phyloP scores from a whole-genome alignment of 92 coral and sea anemone species.

The Heliopora coerulea region DNA sequence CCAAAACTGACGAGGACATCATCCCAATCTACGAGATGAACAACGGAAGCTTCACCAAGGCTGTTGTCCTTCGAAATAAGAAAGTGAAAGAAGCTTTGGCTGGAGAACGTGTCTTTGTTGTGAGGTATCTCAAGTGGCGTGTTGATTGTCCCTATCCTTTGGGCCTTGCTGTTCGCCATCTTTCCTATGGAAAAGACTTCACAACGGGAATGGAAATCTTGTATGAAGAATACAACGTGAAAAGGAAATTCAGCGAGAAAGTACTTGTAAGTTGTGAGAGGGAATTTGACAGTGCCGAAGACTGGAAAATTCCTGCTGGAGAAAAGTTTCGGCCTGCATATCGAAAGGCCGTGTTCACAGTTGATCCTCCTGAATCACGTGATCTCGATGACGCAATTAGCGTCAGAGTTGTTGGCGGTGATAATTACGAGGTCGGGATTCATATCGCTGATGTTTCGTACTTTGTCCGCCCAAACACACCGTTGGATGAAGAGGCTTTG shows the following conservation, averaged over 20 bases:
- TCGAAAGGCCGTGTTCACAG: slow-evolving; percentile 63
- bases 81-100: slow-evolving; percentile 42
- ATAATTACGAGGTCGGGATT: slow-evolving; percentile 58
- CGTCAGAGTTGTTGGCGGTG: slow-evolving; percentile 37
- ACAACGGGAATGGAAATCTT: slow-evolving; percentile 55
- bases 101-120: slow-evolving; percentile 69
- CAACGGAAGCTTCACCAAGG: slow-evolving; percentile 33
- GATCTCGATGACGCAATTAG: slow-evolving; percentile 94
- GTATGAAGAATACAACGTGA: slow-evolving; percentile 64
- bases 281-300: slow-evolving; percentile 24
- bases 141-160: slow-evolving; percentile 60
- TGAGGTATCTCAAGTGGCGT: slow-evolving; percentile 73
- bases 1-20: slow-evolving; percentile 56
- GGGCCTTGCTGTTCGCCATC: slow-evolving; percentile 61
- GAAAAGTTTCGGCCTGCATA: slow-evolving; percentile 44
- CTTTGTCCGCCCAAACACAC: slow-evolving; percentile 64
- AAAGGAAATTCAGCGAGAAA: slow-evolving; percentile 28
- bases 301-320: slow-evolving; percentile 57
- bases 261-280: not conserved
- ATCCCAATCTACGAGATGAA: slow-evolving; percentile 65
- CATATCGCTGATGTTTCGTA: slow-evolving; percentile 95
- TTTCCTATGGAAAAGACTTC: slow-evolving; percentile 48
- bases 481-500: slow-evolving; percentile 70
- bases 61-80: slow-evolving; percentile 43
- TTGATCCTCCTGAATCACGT: slow-evolving; percentile 71